These are phyloP conservation scores for Amphiprion percula DNA, from an alignment of 2,113 vertebrate species.

Conservation along the genomic window DNA sequence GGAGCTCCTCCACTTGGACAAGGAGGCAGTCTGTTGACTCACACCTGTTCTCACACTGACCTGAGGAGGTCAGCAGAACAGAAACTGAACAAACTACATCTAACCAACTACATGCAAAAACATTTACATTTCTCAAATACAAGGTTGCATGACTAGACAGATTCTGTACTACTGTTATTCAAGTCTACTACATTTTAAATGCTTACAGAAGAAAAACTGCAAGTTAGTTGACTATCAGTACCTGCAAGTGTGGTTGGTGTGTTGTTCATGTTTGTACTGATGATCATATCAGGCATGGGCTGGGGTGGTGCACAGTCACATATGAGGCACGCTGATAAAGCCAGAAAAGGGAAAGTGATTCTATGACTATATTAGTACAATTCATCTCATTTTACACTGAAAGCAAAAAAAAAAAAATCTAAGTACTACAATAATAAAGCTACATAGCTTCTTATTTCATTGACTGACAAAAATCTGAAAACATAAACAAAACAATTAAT, in stretches of 20 bases:
- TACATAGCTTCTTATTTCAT: not conserved
- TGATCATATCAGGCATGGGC: conserved; percentile 79
- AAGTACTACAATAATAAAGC: not conserved
- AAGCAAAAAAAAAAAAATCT: not conserved
- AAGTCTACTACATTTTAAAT: not conserved
- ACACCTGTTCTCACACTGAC: conserved; percentile 87
- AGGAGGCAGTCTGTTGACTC: conserved; percentile 89
- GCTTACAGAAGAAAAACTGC: not conserved
- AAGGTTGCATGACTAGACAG: not conserved
- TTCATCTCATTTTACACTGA: not conserved
- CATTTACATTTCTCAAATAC: not conserved
- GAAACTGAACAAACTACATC: not conserved
- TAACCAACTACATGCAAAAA: not conserved
- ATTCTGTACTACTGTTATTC: no score
- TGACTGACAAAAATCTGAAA: not conserved
- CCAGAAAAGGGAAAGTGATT: not conserved
- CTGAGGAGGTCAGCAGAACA: conserved; percentile 73
- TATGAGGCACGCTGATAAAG: conserved; percentile 82
- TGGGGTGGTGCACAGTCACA: conserved; percentile 85
- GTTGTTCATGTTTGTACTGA: conserved; percentile 64
- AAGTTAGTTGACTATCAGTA: conserved; percentile 54
- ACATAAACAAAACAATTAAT: not conserved
- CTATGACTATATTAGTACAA: not conserved
- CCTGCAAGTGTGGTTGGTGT: conserved; percentile 82
- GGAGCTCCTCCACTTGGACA: conserved; percentile 87